Evolutionary conservation across 2,113 vertebrate genomes (phyloP).

Genomic region (Ciconia stormi): DNA sequence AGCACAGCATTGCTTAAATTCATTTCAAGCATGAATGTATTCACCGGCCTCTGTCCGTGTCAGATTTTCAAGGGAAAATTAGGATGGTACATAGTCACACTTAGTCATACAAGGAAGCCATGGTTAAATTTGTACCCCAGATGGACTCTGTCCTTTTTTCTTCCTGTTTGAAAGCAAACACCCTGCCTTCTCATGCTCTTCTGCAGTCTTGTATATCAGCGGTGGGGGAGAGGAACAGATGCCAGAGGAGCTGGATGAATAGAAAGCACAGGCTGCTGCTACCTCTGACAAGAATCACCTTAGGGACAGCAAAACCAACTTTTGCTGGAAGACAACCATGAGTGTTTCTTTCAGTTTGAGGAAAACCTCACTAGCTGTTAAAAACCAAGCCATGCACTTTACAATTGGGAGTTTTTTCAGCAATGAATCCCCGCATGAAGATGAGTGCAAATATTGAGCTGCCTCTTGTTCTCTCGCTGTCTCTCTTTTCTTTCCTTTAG

Average conservation of each 20-base stretch:
- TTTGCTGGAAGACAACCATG: not conserved
- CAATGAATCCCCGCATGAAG: not conserved
- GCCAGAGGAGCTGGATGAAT: not conserved
- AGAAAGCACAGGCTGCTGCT: not conserved
- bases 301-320: not conserved
- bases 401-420: not conserved
- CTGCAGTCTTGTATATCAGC: not conserved
- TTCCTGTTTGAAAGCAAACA: constrained; percentile 57
- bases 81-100: not conserved
- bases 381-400: not conserved
- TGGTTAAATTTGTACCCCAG: constrained; percentile 14
- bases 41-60: not conserved
- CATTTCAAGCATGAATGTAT: not conserved
- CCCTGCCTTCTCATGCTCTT: not conserved
- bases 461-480: not conserved
- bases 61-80: not conserved
- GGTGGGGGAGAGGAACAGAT: not conserved
- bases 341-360: not conserved
- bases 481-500: not conserved
- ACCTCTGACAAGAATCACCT: not conserved
- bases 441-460: not conserved
- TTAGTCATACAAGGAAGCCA: not conserved
- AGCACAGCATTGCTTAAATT: not conserved
- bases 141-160: not conserved
- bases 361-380: not conserved